Evolutionary conservation across 1,140 invertebrate genomes (phyloP), one percentile per base, ranked within the genome.

Genomic region (Orius insidiosus): DNA sequence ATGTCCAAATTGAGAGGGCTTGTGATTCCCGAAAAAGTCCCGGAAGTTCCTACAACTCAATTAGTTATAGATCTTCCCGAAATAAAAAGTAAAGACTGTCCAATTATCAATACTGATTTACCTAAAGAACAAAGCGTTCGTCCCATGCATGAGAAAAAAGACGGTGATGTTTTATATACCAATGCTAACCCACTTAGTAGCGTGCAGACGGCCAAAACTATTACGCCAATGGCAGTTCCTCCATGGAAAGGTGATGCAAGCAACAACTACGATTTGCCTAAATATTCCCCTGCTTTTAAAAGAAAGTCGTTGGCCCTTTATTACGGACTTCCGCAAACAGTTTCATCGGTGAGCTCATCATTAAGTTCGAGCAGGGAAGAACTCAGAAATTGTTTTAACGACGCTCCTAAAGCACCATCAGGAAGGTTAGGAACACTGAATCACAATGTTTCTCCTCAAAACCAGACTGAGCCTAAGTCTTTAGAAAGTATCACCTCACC

Each of bases 251-350:
- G 58, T 15, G 56, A 57, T 46, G n/a, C n/a, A n/a, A 24, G 64
- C 59, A 52, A 58, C 60, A 49, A 57, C 60, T 67, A 64, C 47
- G 72, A 72, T 46, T 60, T 82, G 45, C 79, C 80, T 0, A 84
- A 84, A 64, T 85, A 85, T 65, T 85, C 80, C 1, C 82, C 82
- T 18, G 81, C 81, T 1, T 85, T 85, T 56, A 86, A 85, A 58
- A 60, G 80, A 44, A 81, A 82, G 63, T 73, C 71, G 34, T 61
- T 83, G 13, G 69, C 80, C 48, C n/a, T 46, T 1, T 69, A 80
- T 3, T 78, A 77, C 57, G 68, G 68, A 32, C 61, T 62, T 41
- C 62, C 60, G 32, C 60, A 59, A 30, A 55, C 50, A 13, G 50
- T 49, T 3, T 55, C 57, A 14, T 53, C 56, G 15, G 51, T 55